Percentiles rank a stretch among this genome's conserved stretches.
Evolutionary conservation across 2,797 vertebrate genomes (phyloP).

Genomic region (Champsocephalus gunnari): DNA sequence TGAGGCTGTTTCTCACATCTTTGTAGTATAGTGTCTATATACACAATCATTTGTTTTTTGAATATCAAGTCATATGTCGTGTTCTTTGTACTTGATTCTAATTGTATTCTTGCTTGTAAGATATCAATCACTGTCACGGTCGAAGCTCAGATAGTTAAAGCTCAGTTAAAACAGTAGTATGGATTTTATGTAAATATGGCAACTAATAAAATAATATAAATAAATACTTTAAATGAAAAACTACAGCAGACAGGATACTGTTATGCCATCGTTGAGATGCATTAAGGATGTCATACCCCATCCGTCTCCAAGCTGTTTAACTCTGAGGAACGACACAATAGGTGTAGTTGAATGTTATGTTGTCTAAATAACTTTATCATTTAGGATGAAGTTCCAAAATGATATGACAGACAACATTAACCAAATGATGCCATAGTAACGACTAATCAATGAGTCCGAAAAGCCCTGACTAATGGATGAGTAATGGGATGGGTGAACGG

Average conservation of each 20-base stretch:
- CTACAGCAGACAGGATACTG: neutral
- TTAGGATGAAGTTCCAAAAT: no score
- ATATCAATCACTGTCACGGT: neutral
- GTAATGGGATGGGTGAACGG: neutral
- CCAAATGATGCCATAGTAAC: no score
- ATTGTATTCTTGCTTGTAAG: neutral
- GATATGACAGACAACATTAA: no score
- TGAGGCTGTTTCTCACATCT: neutral
- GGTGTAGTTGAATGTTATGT: neutral
- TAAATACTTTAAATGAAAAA: neutral
- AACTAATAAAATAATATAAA: conserved; percentile 3
- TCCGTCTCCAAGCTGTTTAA: neutral
- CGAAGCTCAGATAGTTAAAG: neutral
- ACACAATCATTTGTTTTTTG: neutral
- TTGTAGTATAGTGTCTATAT: neutral
- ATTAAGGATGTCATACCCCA: neutral
- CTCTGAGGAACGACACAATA: neutral
- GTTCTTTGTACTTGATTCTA: neutral
- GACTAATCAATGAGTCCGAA: no score
- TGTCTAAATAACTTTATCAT: neutral
- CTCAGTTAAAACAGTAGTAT: neutral
- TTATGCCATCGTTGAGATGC: neutral
- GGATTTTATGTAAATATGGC: neutral
- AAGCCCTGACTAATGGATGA: neutral
- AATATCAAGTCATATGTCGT: neutral